phyloP scores from a whole-genome alignment of 2,888 invertebrate genomes.

The Tinea trinotella region DNA sequence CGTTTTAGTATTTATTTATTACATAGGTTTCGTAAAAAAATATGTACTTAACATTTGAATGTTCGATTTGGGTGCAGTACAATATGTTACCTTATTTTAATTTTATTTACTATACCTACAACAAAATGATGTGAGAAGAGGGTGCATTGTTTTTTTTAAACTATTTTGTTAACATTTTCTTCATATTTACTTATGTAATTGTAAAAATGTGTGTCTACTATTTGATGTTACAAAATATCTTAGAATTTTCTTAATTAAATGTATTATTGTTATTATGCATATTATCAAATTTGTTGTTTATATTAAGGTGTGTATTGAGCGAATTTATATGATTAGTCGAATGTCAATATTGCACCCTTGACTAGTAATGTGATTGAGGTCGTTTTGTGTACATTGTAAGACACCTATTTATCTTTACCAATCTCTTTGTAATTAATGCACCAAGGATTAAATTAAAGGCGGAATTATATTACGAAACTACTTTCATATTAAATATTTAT shows the following conservation, averaged over 20 bases:
- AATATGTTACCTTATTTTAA: constrained; percentile 34
- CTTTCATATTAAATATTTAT: too few species aligned
- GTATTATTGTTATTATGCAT: not conserved
- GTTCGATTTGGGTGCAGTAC: constrained; percentile 48
- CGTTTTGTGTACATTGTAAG: constrained; percentile 44
- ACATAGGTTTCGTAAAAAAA: constrained; percentile 8
- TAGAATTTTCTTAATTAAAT: constrained; percentile 11
- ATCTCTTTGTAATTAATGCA: constrained; percentile 35
- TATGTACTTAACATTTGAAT: constrained; percentile 21
- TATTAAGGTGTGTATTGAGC: constrained; percentile 41
- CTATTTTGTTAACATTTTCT: not conserved
- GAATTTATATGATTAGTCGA: constrained; percentile 41
- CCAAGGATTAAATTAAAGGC: constrained; percentile 44
- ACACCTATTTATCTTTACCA: constrained; percentile 22
- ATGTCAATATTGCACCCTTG: constrained; percentile 47
- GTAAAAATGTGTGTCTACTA: not conserved
- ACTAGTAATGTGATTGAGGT: constrained; percentile 43
- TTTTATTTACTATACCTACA: constrained; percentile 19
- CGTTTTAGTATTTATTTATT: constrained; percentile 2
- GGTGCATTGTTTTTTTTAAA: not conserved
- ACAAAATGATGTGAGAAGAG: too few species aligned
- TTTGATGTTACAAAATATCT: constrained; percentile 3
- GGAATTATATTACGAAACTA: too few species aligned
- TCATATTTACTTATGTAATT: not conserved
- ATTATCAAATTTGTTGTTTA: constrained; percentile 21